Evolutionary conservation across 2,888 invertebrate genomes (phyloP).

Genomic region (Eudemis profundana): DNA sequence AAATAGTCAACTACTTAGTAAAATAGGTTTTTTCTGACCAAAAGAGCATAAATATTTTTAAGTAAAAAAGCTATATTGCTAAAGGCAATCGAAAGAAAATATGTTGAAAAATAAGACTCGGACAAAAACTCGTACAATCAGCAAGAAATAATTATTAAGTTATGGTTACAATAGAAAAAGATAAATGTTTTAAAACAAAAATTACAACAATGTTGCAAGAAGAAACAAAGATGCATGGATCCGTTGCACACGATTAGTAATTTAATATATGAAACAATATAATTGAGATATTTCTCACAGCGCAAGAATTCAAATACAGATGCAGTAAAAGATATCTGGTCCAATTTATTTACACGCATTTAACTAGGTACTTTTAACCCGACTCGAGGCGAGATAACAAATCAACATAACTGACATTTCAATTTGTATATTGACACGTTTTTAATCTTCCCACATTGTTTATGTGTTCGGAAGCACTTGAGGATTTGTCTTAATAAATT

Average conservation of each 20-base stretch:
- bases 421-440: constrained; percentile 82
- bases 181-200: neutral
- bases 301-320: constrained; percentile 40
- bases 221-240: constrained; percentile 11
- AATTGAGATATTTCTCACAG: constrained; percentile 26
- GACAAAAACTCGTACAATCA: neutral
- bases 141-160: neutral
- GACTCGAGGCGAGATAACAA: constrained; percentile 70
- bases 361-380: constrained; percentile 60
- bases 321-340: constrained; percentile 54
- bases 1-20: no score
- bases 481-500: constrained; percentile 73
- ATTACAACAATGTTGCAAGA: constrained; percentile 10
- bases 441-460: constrained; percentile 79
- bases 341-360: constrained; percentile 63
- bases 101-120: constrained; percentile 6
- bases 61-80: no score
- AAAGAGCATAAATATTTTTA: no score
- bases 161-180: neutral
- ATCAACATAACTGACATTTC: constrained; percentile 81
- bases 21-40: no score
- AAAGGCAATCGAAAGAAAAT: no score
- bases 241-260: constrained; percentile 25
- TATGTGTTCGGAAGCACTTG: constrained; percentile 76
- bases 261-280: constrained; percentile 33